Base-by-base conservation (phyloP, 1,140 invertebrate species). In the Lutraria rhynchaena region DNA sequence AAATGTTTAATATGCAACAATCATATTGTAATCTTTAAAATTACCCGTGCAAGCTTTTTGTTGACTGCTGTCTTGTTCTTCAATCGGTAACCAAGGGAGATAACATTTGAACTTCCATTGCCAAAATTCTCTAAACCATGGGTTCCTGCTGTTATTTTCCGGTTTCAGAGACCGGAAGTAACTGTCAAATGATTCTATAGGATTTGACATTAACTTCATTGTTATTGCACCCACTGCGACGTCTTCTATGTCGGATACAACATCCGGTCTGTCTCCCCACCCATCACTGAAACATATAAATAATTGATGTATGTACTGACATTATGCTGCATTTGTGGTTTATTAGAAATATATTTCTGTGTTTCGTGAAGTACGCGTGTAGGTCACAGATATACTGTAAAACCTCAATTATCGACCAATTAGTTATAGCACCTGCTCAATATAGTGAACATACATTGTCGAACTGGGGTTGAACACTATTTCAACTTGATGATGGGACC, bases 71-170 rank as follows among this genome's bases (percentile, higher is more conserved):
- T 77, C 60, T 46, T 77, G 75, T 2, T 81, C 67, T 24, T 81
- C 78, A 7, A 11, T 1, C 17, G 78, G 67, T 41, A 73, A 55
- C 19, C 27, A 27, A 0, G 17, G 24, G 27, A 96, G 87, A 17
- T 90, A 90, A 87, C 95, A 96, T 74, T 94, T 93, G 91, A 96
- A 96, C 83, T 94, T 94, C 49, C 93, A 90, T 89, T 96, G 94
- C 95, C 95, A 96, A 90, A 95, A 95, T 88, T 96, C 95, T 33
- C 92, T 91, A 90, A 96, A 96, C 96, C 96, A 96, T 2, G 95
- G 95, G 92, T 96, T 96, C 31, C 95, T 90, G 0, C 89, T 89
- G 90, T 96, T 96, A 83, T 92, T 95, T 70, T 90, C 76, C 0
- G 95, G 95, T 83, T 94, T 94, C 37, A 96, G 92, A 0, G 92